Conservation (phyloP, 2,888 invertebrate genomes). For the Drosophila cognata region DNA sequence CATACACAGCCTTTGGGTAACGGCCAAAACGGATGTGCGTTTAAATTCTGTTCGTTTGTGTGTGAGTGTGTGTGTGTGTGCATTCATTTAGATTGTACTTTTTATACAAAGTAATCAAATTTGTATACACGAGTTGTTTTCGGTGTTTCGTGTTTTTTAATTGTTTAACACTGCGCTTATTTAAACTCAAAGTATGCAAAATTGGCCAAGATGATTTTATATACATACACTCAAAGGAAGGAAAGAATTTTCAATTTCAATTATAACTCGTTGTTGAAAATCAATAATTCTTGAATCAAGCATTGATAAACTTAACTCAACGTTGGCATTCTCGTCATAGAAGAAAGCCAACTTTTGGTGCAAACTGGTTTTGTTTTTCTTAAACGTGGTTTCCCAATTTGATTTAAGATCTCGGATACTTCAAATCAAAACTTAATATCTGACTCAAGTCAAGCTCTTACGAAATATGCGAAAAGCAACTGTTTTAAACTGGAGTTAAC, state of each 20-base stretch:
- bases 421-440: not conserved
- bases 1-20: conserved; percentile 25
- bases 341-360: not conserved
- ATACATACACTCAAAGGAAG: not conserved
- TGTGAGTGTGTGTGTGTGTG: not conserved
- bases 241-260: not conserved
- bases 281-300: not conserved
- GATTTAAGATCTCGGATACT: not conserved
- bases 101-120: conserved; percentile 7
- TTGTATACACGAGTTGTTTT: conserved; percentile 12
- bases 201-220: conserved; percentile 8
- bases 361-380: not conserved
- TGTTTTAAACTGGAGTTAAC: not conserved
- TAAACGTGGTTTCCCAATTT: too few relatives aligned
- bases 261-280: not conserved
- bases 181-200: conserved; percentile 9
- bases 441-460: not conserved
- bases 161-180: conserved; percentile 7
- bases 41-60: conserved; percentile 15
- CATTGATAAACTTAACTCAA: not conserved
- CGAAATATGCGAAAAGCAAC: not conserved
- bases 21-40: conserved; percentile 60
- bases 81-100: not conserved
- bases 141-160: conserved; percentile 34
- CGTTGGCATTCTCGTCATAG: too few relatives aligned